Evolutionary conservation across 2,888 invertebrate genomes (phyloP), one percentile per base, ranked within the genome.

Genomic region (Auanema freiburgensis): DNA sequence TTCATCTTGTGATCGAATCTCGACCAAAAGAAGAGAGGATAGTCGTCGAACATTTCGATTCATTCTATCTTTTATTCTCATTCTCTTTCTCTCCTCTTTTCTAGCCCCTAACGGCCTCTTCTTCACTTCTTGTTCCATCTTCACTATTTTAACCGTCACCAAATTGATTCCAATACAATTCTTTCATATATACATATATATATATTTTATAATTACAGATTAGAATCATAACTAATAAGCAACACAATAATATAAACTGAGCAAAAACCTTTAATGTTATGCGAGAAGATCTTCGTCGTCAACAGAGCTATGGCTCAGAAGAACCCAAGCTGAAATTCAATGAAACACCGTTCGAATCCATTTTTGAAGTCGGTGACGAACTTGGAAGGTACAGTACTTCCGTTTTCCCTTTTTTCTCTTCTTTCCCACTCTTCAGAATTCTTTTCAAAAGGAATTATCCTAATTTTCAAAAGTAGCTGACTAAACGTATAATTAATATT

Each of bases 351-450:
- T 87, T 88, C 77, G 87, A 88, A 74, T 85, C 86, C 65, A 85
- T 86, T 73, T 88, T 87, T 79, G 86, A 87, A 60, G 79, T 88
- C 57, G 84, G 86, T 63, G 87, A 88, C 76, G 87, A 88, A 80
- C 86, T 88, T 78, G 88, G 88, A 78, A 87, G 87, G 87, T 87
- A 76, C 43, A 23, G 43, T 40, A 49, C 18, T 21, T 50, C 25
- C 14, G 16, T 57, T 41, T 23, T 49, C 2, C 6, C 14, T n/a
- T 23, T 52, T n/a, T 2, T 57, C 49, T 42, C 57, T 46, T n/a
- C 57, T 10, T 16, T 2, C 21, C 46, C 11, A 46, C 11, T 46
- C 16, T 16, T 21, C 16, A 18, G 11, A 23, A 24, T 18, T 25
- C 24, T 16, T 53, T 24, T 12, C 14, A 53, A 53, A 24, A 18